Percentiles rank a stretch among this genome's conserved stretches.
phyloP scores from a whole-genome alignment of 2,113 vertebrate genomes.

The Ctenodactylus gundi region DNA sequence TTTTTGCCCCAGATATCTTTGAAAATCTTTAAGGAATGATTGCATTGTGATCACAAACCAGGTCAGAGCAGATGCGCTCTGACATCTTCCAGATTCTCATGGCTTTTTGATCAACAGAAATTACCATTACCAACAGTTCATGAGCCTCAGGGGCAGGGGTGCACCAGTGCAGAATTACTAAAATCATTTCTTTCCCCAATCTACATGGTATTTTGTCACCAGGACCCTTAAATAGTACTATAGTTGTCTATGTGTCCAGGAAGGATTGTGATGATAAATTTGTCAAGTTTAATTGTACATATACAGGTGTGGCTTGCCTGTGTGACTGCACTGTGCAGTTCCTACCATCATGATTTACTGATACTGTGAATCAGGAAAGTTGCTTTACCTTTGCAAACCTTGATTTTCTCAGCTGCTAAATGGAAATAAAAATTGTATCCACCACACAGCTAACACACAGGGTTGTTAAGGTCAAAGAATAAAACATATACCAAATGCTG shows the following conservation, averaged over 20 bases:
- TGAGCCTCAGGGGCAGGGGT: background rate
- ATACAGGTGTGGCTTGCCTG: too few species aligned
- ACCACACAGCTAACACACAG: accelerated
- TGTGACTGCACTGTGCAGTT: background rate
- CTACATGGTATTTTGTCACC: background rate
- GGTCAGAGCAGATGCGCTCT: background rate
- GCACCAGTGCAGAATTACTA: background rate
- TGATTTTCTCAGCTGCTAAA: background rate
- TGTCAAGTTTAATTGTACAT: background rate
- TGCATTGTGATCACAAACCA: background rate
- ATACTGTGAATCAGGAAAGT: background rate
- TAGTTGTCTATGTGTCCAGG: background rate
- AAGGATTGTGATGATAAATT: background rate
- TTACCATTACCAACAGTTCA: background rate
- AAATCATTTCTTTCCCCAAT: background rate
- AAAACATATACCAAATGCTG: background rate
- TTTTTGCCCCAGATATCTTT: background rate
- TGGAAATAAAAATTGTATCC: background rate
- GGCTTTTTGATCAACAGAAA: background rate
- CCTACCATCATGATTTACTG: background rate
- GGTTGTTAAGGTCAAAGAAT: background rate
- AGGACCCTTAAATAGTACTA: background rate
- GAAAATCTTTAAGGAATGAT: background rate
- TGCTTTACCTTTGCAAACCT: background rate
- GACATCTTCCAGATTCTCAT: background rate